Evolutionary conservation across 2,888 invertebrate genomes (phyloP), one percentile per base, ranked within the genome.

Genomic region (Palloptera scutellata): DNA sequence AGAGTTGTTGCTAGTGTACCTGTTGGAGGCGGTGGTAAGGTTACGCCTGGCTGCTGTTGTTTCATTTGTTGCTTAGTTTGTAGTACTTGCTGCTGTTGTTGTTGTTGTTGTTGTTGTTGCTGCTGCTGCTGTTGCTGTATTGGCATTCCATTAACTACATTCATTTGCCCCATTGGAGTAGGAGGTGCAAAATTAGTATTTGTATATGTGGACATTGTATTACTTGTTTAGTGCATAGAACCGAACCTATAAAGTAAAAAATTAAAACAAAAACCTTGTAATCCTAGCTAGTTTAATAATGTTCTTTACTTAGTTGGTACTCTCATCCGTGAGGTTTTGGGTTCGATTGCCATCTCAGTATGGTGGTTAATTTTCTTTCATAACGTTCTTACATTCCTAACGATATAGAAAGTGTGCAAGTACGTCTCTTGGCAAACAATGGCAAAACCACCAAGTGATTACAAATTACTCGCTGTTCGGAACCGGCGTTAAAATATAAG

Each of bases 101-200:
- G 72, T 42, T 71, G 69, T 19, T 72, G 73, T n/a, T 68, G 70
- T 59, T 71, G 72, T 10, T 67, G 61, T 30, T 70, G 73, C 42
- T 70, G 70, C 20, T 68, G 70, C 3, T 69, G 69, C 30, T 55
- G 59, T 54, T 67, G 13, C 66, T 62, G n/a, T 30, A 71, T 66
- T 54, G 73, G 74, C 60, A 77, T 76, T 41, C 80, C 81, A 73
- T 81, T 81, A 1, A 76, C 70, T 70, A 78, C 66, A 71, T 73
- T 74, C 40, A 66, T 71, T 60, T 76, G 74, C 68, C 73, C 75
- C 68, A 66, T 66, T 19, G 70, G 69, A 66, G 72, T 67, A 52
- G 75, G 73, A 61, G 74, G 73, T 58, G 72, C 70, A 68, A 73
- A 75, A 69, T 74, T 75, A 57, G 75, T 63, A 71, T 74, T 76